phyloP scores from a whole-genome alignment of 2,113 vertebrate species.

The Asarcornis scutulata region DNA sequence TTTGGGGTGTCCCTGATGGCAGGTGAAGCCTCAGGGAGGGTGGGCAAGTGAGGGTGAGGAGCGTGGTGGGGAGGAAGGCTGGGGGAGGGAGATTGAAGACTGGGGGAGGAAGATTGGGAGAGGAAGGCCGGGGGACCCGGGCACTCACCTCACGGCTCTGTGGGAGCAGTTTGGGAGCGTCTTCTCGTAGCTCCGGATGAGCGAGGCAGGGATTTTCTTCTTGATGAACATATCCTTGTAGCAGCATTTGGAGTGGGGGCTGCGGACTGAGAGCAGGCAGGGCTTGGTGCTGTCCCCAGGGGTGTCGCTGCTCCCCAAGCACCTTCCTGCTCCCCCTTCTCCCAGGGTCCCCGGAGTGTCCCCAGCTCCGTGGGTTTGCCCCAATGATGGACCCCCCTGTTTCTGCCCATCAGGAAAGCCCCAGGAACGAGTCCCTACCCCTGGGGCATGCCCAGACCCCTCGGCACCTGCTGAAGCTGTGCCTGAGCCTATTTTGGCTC shows the following conservation, averaged over 20 bases:
- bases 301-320: background rate
- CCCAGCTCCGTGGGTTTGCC: background rate
- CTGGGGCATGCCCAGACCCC: background rate
- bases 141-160: background rate
- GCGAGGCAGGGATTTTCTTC: accelerated
- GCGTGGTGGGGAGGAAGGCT: background rate
- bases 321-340: background rate
- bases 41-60: accelerated
- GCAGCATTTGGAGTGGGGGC: accelerated
- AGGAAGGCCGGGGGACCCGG: background rate
- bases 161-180: accelerated
- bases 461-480: background rate
- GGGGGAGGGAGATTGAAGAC: background rate
- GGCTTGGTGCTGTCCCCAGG: background rate
- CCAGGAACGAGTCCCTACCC: background rate
- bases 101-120: background rate
- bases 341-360: accelerated
- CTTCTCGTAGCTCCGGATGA: accelerated
- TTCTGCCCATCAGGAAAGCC: background rate
- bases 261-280: background rate
- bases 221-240: accelerated
- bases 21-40: background rate
- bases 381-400: accelerated
- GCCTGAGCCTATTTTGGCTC: background rate
- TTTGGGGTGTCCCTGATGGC: background rate